Evolutionary conservation across 2,797 vertebrate species (phyloP), one percentile per base, ranked within the genome.

Genomic region (Alauda arvensis): DNA sequence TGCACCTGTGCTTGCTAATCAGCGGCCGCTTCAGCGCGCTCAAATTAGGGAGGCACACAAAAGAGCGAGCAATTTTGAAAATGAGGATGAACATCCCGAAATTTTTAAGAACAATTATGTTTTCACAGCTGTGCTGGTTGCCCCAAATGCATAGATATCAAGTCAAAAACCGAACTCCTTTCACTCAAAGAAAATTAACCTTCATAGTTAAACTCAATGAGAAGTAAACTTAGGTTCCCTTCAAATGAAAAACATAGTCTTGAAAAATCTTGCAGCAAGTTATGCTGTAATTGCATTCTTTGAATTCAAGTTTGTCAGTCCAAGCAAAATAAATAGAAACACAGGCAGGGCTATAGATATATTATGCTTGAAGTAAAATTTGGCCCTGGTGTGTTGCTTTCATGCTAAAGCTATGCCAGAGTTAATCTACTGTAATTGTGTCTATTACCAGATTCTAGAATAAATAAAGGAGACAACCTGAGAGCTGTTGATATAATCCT

Each of bases 1-100:
- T 88, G 89, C 93, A 94, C 93, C 92, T 93, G 93, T 40, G 72
- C 37, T 66, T 68, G 93, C 92, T 93, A 65, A 94, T 94, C 93
- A 94, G 89, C 3, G 8, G 62, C 72, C 6, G n/a, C 86, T 94
- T 95, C 89, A 92, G 65, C n/a, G 25, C 66, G 89, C 88, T 80
- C 72, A 49, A 87, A 91, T 83, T 79, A 71, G 89, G 91, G n/a
- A 49, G 82, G 55, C 66, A 33, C 81, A 94, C 81, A 94, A 83
- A 93, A 87, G 66, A 83, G 45, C 0, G 3, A 95, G 88, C 85
- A 93, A 93, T 94, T 92, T 77, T 9, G 66, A 80, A 94, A 94
- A 94, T 80, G 81, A 94, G 83, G 91, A 93, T 82, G 88, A 93
- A 71, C n/a, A 10, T 80, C 78, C 91, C 42, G 31, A 76, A 57